phyloP scores from a whole-genome alignment of 2,797 vertebrate genomes.

The Gymnothorax reevesii region DNA sequence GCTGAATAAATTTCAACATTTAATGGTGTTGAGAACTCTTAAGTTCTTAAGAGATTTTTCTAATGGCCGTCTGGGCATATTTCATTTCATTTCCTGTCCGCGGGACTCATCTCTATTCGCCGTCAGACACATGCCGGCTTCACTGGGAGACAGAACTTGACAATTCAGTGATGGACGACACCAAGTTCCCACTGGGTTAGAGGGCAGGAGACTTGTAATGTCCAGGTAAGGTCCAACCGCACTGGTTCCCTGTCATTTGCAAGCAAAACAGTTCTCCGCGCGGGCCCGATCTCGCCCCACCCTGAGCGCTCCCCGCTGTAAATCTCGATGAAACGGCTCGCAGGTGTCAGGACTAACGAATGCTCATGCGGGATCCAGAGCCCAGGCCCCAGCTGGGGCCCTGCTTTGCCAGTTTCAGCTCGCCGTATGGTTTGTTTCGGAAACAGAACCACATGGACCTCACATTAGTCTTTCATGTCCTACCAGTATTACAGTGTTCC shows the following conservation, averaged over 20 bases:
- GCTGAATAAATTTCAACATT: constrained; percentile 57
- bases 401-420: constrained; percentile 83
- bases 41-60: constrained; percentile 63
- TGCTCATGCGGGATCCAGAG: constrained; percentile 83
- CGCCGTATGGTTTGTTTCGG: constrained; percentile 82
- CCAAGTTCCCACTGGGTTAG: constrained; percentile 73
- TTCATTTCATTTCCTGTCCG: constrained; percentile 80
- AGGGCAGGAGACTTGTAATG: constrained; percentile 84
- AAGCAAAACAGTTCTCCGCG: constrained; percentile 84
- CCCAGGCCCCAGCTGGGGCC: constrained; percentile 87
- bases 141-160: constrained; percentile 21
- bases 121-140: constrained; percentile 44
- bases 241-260: constrained; percentile 87
- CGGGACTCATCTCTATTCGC: constrained; percentile 77
- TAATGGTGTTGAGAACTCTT: constrained; percentile 48
- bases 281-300: constrained; percentile 74
- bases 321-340: constrained; percentile 97
- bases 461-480: too few species aligned
- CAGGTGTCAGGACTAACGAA: constrained; percentile 98
- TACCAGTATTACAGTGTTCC: too few species aligned
- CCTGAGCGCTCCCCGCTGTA: constrained; percentile 87
- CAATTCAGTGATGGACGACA: constrained; percentile 75
- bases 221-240: constrained; percentile 79
- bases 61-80: constrained; percentile 72
- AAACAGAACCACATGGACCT: constrained; percentile 36